Base-by-base conservation (phyloP, 2,888 invertebrate species). In the Tenthredo scrophulariae region DNA sequence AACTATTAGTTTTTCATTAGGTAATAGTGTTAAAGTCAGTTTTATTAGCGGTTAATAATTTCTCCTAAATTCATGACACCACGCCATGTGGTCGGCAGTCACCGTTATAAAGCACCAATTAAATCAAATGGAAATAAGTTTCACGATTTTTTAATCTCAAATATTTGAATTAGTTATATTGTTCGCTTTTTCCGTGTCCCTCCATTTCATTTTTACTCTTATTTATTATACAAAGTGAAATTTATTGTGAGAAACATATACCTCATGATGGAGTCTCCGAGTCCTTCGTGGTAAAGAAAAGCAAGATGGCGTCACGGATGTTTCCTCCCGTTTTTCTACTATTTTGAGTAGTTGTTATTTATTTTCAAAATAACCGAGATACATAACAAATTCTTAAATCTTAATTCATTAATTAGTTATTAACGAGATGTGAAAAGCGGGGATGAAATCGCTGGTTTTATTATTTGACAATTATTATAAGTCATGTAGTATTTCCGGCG, bases 201-300 rank as follows among this genome's bases (percentile, higher is more conserved):
- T 54, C 0, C 7, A n/a, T 40, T 26, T 7, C 62, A 40, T 26
- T 80, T 62, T 83, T 5, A 26, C 26, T 33, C 2, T 22, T 65
- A 46, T 13, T 67, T 46, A 26, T n/a, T n/a, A 18, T 18, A 74
- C 67, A 74, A 18, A 22, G 75, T 65, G 84, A 85, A 89, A 84
- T 87, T 86, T 84, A 58, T 22, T 43, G 58, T 6, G 54, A 86
- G 72, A 85, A 86, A 82, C 74, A 67, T 87, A 77, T 91, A 91
- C 91, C 91, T 91, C 91, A 91, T 91, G 87, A 88, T 86, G 88
- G 87, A 86, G 86, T 85, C 86, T 86, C 86, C 75, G 86, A 89
- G 89, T 88, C 85, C 87, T 86, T 82, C 86, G 86, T 86, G 84
- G 86, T 88, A 90, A 90, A 91, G 90, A 90, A 89, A 84, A 86